Evolutionary conservation across 2,888 invertebrate species (phyloP).

Genomic region (Willowsia nigromaculata): DNA sequence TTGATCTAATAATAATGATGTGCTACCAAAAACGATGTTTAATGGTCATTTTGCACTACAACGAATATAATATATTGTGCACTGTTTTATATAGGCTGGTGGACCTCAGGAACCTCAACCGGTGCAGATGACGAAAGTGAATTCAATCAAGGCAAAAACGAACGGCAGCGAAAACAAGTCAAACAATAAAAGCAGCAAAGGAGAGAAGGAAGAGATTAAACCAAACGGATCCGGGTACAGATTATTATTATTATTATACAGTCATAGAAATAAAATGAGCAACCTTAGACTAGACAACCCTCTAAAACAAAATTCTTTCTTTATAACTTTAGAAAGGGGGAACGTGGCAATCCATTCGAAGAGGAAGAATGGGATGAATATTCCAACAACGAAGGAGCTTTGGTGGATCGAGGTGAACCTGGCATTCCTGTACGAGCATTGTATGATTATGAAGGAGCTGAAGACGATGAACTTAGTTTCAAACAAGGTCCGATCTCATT

Average conservation of each 20-base stretch:
- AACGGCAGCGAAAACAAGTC: constrained; percentile 73
- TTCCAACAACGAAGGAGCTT: constrained; percentile 84
- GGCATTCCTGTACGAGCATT: constrained; percentile 96
- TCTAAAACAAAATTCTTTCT: too few species aligned
- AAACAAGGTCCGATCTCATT: constrained; percentile 87
- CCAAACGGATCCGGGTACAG: constrained; percentile 78
- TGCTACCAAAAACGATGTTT: too few species aligned
- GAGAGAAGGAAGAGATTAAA: constrained; percentile 76
- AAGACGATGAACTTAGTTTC: constrained; percentile 98
- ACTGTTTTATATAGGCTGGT: constrained; percentile 75
- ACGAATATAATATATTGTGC: background rate
- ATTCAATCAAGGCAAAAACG: constrained; percentile 76
- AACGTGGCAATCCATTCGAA: constrained; percentile 87
- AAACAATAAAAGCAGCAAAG: constrained; percentile 66
- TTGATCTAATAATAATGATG: background rate
- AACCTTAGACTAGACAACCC: too few species aligned
- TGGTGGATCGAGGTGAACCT: constrained; percentile 95
- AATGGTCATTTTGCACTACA: too few species aligned
- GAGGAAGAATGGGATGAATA: constrained; percentile 89
- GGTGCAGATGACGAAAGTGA: constrained; percentile 75
- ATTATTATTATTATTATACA: too few species aligned
- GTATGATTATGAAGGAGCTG: constrained; percentile 98
- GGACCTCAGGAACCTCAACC: constrained; percentile 77
- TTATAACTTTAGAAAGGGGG: constrained; percentile 83
- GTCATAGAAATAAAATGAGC: too few species aligned